A percentile compares a stretch with the other conserved stretches of the same genome.
phyloP scores from a whole-genome alignment of 2,113 vertebrate species.

The Phaethon lepturus region DNA sequence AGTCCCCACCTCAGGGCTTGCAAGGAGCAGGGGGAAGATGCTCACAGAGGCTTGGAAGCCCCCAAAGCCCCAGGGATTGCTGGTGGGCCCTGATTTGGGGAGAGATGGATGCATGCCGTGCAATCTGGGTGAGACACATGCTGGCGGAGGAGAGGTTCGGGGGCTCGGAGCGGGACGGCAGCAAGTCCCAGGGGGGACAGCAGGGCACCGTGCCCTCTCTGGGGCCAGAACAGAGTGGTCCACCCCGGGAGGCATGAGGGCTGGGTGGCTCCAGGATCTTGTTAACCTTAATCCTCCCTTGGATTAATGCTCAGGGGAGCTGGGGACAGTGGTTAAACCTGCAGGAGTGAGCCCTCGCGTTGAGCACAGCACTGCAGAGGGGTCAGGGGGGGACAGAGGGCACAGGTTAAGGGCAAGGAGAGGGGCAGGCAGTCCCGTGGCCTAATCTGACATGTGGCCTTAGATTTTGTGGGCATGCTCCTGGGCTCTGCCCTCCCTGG shows the following conservation, averaged over 20 bases:
- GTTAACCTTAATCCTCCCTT: constrained; percentile 65
- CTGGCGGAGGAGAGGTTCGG: not conserved
- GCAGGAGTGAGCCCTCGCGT: not conserved
- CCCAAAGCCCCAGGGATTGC: not conserved
- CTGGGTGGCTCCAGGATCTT: constrained; percentile 24
- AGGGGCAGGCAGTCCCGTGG: not conserved
- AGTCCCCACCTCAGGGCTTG: not conserved
- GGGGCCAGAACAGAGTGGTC: constrained; percentile 11
- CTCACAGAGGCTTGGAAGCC: not conserved
- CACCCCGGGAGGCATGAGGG: not conserved
- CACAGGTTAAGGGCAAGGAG: not conserved
- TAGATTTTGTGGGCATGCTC: not conserved
- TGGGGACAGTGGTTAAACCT: constrained; percentile 58
- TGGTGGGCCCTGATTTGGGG: rapidly evolving
- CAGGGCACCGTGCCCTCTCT: not conserved
- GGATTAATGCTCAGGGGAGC: constrained; percentile 59
- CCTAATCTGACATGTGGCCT: not conserved
- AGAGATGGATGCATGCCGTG: rapidly evolving
- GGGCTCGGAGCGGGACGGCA: rapidly evolving
- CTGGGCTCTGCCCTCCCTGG: not conserved
- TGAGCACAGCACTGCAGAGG: rapidly evolving
- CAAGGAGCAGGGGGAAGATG: not conserved
- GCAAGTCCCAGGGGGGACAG: not conserved
- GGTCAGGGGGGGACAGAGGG: not conserved
- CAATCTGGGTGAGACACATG: not conserved